Percentiles rank a stretch among this genome's conserved stretches.
Conservation (phyloP, 2,113 vertebrate genomes). For the Azemiops feae region DNA sequence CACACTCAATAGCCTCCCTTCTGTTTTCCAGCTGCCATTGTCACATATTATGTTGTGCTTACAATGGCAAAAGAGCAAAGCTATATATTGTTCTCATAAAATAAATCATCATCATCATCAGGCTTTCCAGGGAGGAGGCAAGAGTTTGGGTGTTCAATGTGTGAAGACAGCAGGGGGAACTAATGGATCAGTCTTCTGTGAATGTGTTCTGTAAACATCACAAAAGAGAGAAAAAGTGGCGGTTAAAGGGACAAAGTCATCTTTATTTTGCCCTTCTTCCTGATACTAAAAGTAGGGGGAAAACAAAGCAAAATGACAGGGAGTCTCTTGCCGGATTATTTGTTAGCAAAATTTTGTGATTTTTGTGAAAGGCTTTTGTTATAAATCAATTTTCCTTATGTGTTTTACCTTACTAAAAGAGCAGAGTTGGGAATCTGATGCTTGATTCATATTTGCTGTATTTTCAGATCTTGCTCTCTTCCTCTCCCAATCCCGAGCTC, state of each 20-base stretch:
- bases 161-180: background rate
- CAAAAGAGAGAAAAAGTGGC: accelerated
- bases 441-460: conserved; percentile 22
- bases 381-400: conserved; percentile 60
- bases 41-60: accelerated
- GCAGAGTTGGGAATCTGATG: conserved; percentile 3
- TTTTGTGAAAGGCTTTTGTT: too few relatives aligned
- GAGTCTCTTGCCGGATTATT: conserved; percentile 46
- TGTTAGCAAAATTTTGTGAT: conserved; percentile 39
- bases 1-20: background rate
- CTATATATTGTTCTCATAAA: accelerated
- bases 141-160: background rate
- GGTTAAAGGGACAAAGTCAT: background rate
- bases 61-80: background rate
- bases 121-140: accelerated
- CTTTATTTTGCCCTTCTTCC: background rate
- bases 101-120: conserved; percentile 11
- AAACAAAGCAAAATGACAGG: background rate
- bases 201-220: background rate
- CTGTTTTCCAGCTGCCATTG: background rate
- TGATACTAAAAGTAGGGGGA: background rate
- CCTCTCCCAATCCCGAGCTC: background rate
- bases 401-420: background rate
- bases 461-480: background rate
- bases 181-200: background rate